Evolutionary conservation across 2,888 invertebrate species (phyloP), one percentile per base, ranked within the genome.

Genomic region (Tipula vernalis): DNA sequence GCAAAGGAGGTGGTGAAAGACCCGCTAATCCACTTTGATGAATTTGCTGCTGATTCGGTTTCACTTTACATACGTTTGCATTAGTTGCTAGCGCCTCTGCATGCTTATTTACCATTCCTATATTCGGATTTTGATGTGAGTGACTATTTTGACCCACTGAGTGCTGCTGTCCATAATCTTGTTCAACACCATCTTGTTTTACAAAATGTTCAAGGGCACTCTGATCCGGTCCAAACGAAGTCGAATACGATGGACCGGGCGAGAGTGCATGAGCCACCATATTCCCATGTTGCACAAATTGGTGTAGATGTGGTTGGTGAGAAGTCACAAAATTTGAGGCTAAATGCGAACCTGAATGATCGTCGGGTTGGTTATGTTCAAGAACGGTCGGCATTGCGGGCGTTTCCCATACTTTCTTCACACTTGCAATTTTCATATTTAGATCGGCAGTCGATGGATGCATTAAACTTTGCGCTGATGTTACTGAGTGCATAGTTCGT

Each of bases 351-450:
- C 87, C 84, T 83, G 86, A 84, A 83, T 86, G 86, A 28, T 42
- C 84, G 36, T 83, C 71, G 13, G 86, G 44, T 3, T 57, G 71
- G 87, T 92, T 91, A 88, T 93, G 93, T 89, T 95, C 95, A 28
- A 94, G 94, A 18, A 94, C 95, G 0, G 95, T 94, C 15, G 95
- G 94, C 95, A 95, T 95, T 4, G 93, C 92, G 12, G 93, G 92
- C 1, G 92, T 92, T 88, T 97, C 96, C 96, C 96, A 97, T 18
- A 96, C 96, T 89, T 92, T 90, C 91, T 98, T 98, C 84, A 98
- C 98, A 88, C 97, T 97, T 51, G 97, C 97, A 89, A 98, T 98
- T 92, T 98, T 98, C 92, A 97, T 94, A 92, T 97, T 97, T 88
- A 98, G 94, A 91, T 98, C 98, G 57, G 97, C 97, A 57, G 97